Percentiles rank a stretch among this genome's conserved stretches.
Conservation (phyloP, 2,113 vertebrate species). For the Alosa alosa region DNA sequence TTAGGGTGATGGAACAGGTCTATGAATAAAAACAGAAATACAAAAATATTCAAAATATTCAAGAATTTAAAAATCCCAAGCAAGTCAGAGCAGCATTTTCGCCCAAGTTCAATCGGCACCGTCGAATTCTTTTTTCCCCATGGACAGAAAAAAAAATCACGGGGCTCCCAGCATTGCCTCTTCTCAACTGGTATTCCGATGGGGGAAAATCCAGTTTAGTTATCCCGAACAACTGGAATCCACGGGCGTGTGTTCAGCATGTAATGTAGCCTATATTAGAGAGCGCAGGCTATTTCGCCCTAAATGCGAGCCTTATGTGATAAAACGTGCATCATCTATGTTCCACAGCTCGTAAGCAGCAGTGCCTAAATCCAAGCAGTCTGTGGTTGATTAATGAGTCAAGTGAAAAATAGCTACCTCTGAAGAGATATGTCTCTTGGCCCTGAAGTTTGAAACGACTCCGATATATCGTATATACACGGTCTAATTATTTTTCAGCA, state of each 20-base stretch:
- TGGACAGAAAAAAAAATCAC: slow-evolving; percentile 14
- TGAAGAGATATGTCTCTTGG: slow-evolving; percentile 1
- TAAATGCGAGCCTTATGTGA: not conserved
- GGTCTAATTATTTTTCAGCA: not conserved
- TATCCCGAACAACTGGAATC: slow-evolving; percentile 20
- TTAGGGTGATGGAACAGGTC: slow-evolving; percentile 13
- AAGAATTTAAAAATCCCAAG: slow-evolving; percentile 6
- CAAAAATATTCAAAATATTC: slow-evolving; percentile 11
- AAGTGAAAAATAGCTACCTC: slow-evolving; percentile 19
- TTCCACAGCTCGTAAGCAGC: not conserved
- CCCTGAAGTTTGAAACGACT: slow-evolving; percentile 13
- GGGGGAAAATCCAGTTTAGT: slow-evolving; percentile 40
- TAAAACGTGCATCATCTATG: not conserved
- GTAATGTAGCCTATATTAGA: not conserved
- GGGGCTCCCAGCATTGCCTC: slow-evolving; percentile 32
- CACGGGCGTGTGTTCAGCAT: slow-evolving; percentile 6
- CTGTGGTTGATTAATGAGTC: slow-evolving; percentile 10
- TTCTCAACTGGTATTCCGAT: slow-evolving; percentile 31
- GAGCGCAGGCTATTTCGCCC: not conserved
- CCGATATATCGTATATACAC: not conserved
- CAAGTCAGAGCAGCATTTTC: slow-evolving; percentile 2
- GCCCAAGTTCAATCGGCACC: slow-evolving; percentile 9
- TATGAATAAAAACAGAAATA: not conserved
- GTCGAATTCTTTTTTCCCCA: slow-evolving; percentile 6
- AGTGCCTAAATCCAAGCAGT: not conserved